Conservation (phyloP, 2,797 vertebrate species). For the Enteromius mattozi region DNA sequence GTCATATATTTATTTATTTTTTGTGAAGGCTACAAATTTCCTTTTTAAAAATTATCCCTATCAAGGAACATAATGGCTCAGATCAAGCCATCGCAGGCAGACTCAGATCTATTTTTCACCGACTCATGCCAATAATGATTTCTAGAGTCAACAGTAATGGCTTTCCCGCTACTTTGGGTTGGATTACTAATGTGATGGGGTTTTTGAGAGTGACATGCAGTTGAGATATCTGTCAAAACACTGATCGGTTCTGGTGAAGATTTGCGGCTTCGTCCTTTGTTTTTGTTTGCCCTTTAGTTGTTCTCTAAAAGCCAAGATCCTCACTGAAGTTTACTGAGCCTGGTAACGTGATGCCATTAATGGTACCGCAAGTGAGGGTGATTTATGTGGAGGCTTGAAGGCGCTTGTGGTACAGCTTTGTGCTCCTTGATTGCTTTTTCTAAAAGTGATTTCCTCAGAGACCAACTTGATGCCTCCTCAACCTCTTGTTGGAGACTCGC, state of each 20-base stretch:
- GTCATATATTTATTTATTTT: neutral
- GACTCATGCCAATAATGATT: slow-evolving; percentile 55
- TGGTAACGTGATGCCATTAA: slow-evolving; percentile 17
- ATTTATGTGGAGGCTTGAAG: slow-evolving; percentile 34
- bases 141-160: slow-evolving; percentile 58
- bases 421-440: slow-evolving; percentile 40
- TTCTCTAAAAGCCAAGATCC: slow-evolving; percentile 3
- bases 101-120: slow-evolving; percentile 49
- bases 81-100: slow-evolving; percentile 27
- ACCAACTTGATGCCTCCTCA: slow-evolving; percentile 26
- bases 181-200: slow-evolving; percentile 53
- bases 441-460: slow-evolving; percentile 40
- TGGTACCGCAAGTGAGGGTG: slow-evolving; percentile 16
- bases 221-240: slow-evolving; percentile 65
- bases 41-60: slow-evolving; percentile 43
- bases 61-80: slow-evolving; percentile 40
- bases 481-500: neutral
- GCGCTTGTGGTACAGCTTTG: slow-evolving; percentile 8
- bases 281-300: slow-evolving; percentile 28
- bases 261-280: slow-evolving; percentile 46
- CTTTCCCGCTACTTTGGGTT: slow-evolving; percentile 53
- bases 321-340: slow-evolving; percentile 5
- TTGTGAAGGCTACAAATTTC: slow-evolving; percentile 27
- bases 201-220: slow-evolving; percentile 61
- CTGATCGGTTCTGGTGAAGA: slow-evolving; percentile 59